These are phyloP conservation scores for Leptinotarsa lineolata DNA, from an alignment of 1,140 invertebrate genomes.

Conservation along the genomic window DNA sequence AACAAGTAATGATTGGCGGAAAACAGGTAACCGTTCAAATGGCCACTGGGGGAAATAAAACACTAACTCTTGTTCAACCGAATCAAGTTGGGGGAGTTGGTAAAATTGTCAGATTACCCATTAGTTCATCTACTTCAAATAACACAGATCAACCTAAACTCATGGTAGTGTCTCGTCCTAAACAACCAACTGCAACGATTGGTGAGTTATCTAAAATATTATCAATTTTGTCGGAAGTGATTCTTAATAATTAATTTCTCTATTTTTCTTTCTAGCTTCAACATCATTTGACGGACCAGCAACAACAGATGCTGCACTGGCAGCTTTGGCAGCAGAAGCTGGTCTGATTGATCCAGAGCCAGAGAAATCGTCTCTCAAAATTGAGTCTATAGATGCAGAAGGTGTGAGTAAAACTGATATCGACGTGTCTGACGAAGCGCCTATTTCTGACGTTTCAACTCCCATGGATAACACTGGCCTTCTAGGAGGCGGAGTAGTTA, in stretches of 20 bases:
- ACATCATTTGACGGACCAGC: slow-evolving; percentile 64
- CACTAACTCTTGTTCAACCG: slow-evolving; percentile 52
- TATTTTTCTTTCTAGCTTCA: slow-evolving; percentile 50
- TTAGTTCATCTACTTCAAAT: slow-evolving; percentile 45
- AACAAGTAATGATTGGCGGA: slow-evolving; percentile 68
- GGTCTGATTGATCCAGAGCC: slow-evolving; percentile 66
- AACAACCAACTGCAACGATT: slow-evolving; percentile 62
- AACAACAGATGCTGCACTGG: slow-evolving; percentile 68
- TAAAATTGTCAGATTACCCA: slow-evolving; percentile 56
- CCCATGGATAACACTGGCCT: slow-evolving; percentile 37
- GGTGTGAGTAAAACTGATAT: slow-evolving; percentile 1
- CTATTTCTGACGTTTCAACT: slow-evolving; percentile 28
- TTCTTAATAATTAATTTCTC: no score
- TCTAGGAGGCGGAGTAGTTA: slow-evolving; percentile 41
- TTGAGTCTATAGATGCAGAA: slow-evolving; percentile 24
- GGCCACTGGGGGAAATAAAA: slow-evolving; percentile 52
- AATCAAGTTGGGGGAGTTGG: slow-evolving; percentile 41
- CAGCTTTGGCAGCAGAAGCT: slow-evolving; percentile 66
- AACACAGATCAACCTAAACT: slow-evolving; percentile 57
- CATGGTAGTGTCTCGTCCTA: slow-evolving; percentile 59
- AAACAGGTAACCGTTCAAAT: slow-evolving; percentile 69
- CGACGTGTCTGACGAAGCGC: slow-evolving; percentile 20
- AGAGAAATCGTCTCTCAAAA: slow-evolving; percentile 36
- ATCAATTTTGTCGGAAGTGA: background rate
- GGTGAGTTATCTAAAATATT: slow-evolving; percentile 39